Evolutionary conservation across 2,888 invertebrate species (phyloP), one percentile per base, ranked within the genome.

Genomic region (Deroplatys truncata): DNA sequence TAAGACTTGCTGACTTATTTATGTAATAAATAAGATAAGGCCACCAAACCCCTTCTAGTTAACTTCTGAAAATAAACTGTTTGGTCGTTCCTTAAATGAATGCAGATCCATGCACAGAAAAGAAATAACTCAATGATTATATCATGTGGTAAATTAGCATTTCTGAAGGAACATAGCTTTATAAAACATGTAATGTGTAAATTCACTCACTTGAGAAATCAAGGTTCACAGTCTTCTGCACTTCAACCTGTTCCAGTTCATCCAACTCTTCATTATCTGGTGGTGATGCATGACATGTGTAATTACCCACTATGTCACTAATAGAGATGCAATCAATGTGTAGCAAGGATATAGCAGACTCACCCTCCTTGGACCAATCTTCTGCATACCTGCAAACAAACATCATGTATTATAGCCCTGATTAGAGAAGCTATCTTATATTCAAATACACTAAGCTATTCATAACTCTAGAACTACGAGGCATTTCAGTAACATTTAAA

Each of bases 281-380:
- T 83, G 94, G 93, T n/a, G 92, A 92, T 29, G 94, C 94, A 92
- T 94, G 94, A 92, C 96, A 96, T 0, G 94, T 94, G 92, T 96
- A 96, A 92, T 95, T 94, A 35, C 96, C 96, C 88, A 72, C 56
- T 72, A 94, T 94, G 92, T 96, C 96, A 88, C 94, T 93, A 90
- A 95, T 93, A 91, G 94, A 94, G 31, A 95, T 94, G 91, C 94
- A 93, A 84, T 94, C 92, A 91, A 96, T 94, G 90, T 94, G 94
- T 85, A 96, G 93, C 90, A 94, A 94, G 88, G 83, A 89, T n/a
- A 88, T 83, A 20, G 82, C 86, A 8, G 82, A 25, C 20, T 89
- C 89, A 28, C 72, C 84, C 28, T 85, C 87, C n/a, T 84, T 28
- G n/a, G 43, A 31, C 31, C 87, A 88, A 31, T 88, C 82, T 83